Conservation (phyloP, 2,113 vertebrate genomes). For the Anoplopoma fimbria region DNA sequence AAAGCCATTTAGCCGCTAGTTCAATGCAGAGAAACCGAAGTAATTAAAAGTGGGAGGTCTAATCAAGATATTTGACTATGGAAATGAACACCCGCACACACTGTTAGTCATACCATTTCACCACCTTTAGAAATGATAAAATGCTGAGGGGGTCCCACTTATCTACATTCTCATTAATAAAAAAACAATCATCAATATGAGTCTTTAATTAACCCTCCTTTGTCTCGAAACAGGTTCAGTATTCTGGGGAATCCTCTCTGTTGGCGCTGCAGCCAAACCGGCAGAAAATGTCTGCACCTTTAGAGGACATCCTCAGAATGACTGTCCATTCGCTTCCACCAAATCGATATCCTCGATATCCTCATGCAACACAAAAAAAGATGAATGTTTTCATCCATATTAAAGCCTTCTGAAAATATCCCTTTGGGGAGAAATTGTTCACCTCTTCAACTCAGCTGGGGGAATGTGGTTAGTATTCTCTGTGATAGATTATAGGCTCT, state of each 20-base stretch:
- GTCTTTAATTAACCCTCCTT: constrained; percentile 62
- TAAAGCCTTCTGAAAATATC: constrained; percentile 67
- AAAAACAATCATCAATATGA: constrained; percentile 47
- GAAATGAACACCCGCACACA: constrained; percentile 32
- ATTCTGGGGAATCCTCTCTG: constrained; percentile 29
- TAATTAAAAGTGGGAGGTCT: constrained; percentile 51
- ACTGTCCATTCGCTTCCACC: constrained; percentile 43
- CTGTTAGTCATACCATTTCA: constrained; percentile 7
- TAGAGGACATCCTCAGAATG: constrained; percentile 61
- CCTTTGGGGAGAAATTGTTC: constrained; percentile 70
- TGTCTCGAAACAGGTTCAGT: constrained; percentile 21
- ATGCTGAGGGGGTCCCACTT: constrained; percentile 27
- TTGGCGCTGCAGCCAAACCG: not conserved
- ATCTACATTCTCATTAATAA: constrained; percentile 56
- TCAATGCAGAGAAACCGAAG: constrained; percentile 11
- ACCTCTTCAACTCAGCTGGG: constrained; percentile 69
- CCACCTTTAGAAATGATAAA: constrained; percentile 16
- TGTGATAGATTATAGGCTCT: constrained; percentile 78
- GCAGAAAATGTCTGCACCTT: constrained; percentile 31
- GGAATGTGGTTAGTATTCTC: constrained; percentile 76
- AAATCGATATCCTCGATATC: constrained; percentile 69
- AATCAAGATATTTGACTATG: constrained; percentile 57
- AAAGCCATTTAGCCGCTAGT: constrained; percentile 42
- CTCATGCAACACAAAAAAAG: constrained; percentile 64
- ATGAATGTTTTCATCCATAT: constrained; percentile 79